Evolutionary conservation across 2,797 vertebrate species (phyloP).

Genomic region (Phoxinus dragarum): DNA sequence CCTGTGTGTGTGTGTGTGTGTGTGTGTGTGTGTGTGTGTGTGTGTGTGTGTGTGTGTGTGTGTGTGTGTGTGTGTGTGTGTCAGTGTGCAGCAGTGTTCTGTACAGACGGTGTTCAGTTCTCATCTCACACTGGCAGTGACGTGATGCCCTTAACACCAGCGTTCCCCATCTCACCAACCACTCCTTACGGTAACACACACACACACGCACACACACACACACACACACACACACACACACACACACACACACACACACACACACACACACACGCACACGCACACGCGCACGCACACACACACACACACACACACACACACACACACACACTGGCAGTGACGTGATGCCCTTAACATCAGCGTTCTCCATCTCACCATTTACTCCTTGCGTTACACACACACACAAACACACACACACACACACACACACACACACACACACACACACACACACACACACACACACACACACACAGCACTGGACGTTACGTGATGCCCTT

Average conservation of each 20-base stretch:
- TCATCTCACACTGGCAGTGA: constrained; percentile 73
- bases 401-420: no score
- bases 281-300: constrained; percentile 9
- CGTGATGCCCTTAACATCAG: constrained; percentile 60
- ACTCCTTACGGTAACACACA: no score
- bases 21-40: constrained; percentile 5
- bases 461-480: constrained; percentile 65
- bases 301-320: constrained; percentile 25
- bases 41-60: neutral
- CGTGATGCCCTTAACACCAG: constrained; percentile 61
- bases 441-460: constrained; percentile 36
- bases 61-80: constrained; percentile 51
- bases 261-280: constrained; percentile 55
- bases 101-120: constrained; percentile 70
- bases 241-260: constrained; percentile 35
- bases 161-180: no score
- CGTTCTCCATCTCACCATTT: no score
- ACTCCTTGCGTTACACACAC: no score
- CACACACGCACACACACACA: neutral
- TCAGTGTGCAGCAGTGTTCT: constrained; percentile 75
- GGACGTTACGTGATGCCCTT: constrained; percentile 76
- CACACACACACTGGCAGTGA: constrained; percentile 70
- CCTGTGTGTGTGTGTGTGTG: neutral
- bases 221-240: constrained; percentile 13
- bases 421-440: constrained; percentile 30